Evolutionary conservation across 2,888 invertebrate species (phyloP), one percentile per base, ranked within the genome.

Genomic region (Elegia similella): DNA sequence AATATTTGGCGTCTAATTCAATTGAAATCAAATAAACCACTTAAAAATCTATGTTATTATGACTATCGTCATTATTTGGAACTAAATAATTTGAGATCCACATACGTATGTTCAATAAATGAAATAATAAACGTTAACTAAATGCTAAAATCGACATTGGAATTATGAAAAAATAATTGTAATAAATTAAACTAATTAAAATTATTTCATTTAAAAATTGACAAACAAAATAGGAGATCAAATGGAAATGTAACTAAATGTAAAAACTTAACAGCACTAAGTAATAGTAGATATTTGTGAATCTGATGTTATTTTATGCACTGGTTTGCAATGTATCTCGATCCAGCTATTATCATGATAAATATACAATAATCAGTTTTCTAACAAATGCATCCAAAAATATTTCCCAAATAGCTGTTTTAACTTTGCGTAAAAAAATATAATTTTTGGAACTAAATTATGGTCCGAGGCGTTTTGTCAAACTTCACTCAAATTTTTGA

Each of bases 171-270:
- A 69, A 70, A 72, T 75, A 72, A 75, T 69, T 71, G 62, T 69
- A 80, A 84, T 84, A 87, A 89, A 84, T 88, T 88, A 88, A 80
- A 80, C 84, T 87, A 85, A 66, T 63, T 65, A 64, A 75, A 75
- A 71, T 78, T 73, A 78, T 68, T 66, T 77, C 76, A 77, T 79
- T 70, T 80, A 80, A 81, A 38, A 84, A 85, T 79, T 77, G 76
- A 82, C 78, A 88, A 88, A 87, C 82, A 82, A 83, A 83, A 78
- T 80, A 82, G 74, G 90, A 90, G 90, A 90, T 90, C 90, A 89
- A 85, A 84, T 85, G 84, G 78, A 88, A 86, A 80, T 82, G 76
- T 84, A 75, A 80, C 77, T 84, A 74, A 84, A 80, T 65, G 67
- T 68, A 74, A 82, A 55, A 89, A 91, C 88, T 86, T 89, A 91